Evolutionary conservation across 2,797 vertebrate species (phyloP).

Genomic region (Chaenodraco wilsoni): DNA sequence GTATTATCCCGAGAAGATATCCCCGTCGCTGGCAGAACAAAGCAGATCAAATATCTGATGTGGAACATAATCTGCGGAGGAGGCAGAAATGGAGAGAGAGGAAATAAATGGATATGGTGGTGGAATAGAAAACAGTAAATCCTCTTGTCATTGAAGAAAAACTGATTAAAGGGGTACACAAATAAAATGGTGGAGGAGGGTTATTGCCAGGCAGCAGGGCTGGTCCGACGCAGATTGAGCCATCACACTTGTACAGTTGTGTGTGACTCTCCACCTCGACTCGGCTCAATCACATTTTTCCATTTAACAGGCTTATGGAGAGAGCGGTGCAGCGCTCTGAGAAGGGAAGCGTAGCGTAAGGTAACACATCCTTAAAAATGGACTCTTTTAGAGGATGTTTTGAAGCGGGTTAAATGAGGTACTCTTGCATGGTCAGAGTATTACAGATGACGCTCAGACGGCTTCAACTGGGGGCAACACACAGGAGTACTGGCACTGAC

Average conservation of each 20-base stretch:
- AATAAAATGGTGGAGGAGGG: slow-evolving; percentile 28
- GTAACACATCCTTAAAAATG: slow-evolving; percentile 45
- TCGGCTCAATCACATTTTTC: slow-evolving; percentile 75
- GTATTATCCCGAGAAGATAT: slow-evolving; percentile 41
- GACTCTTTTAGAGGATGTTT: slow-evolving; percentile 2
- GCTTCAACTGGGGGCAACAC: no score
- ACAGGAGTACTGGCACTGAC: no score
- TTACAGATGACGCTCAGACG: no score
- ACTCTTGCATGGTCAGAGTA: no score
- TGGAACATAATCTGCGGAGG: slow-evolving; percentile 28
- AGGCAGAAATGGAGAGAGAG: neutral
- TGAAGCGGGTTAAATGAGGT: no score
- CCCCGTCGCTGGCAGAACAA: slow-evolving; percentile 39
- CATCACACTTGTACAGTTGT: slow-evolving; percentile 52
- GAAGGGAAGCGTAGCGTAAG: slow-evolving; percentile 38
- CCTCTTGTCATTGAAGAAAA: slow-evolving; percentile 55
- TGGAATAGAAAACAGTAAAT: slow-evolving; percentile 45
- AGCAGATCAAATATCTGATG: slow-evolving; percentile 55
- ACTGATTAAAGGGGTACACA: slow-evolving; percentile 23
- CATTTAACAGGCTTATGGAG: slow-evolving; percentile 76
- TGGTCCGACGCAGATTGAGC: slow-evolving; percentile 43
- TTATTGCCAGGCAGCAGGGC: slow-evolving; percentile 43
- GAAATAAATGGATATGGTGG: slow-evolving; percentile 38
- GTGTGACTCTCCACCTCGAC: slow-evolving; percentile 70
- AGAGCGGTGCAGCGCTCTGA: slow-evolving; percentile 50